Percentiles rank a stretch among this genome's conserved stretches.
phyloP scores from a whole-genome alignment of 1,140 invertebrate species.

The Ridgeia piscesae region DNA sequence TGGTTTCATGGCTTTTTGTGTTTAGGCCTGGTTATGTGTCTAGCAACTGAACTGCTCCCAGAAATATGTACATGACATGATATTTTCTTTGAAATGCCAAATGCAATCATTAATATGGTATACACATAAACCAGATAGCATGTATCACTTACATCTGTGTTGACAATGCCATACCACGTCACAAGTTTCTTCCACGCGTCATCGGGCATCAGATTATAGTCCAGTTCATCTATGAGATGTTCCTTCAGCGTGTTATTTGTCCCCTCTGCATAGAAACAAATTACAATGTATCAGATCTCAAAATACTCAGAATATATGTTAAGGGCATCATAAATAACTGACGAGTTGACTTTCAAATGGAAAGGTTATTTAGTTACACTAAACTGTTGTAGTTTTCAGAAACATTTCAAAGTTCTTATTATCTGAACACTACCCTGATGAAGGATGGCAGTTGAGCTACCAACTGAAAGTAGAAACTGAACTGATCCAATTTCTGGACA shows the following conservation, averaged over 20 bases:
- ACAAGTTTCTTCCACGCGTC: constrained; percentile 59
- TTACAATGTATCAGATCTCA: constrained; percentile 15
- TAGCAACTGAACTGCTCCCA: not conserved
- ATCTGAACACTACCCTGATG: no score
- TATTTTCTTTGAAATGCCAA: not conserved
- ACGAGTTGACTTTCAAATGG: not conserved
- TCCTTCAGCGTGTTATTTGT: constrained; percentile 51
- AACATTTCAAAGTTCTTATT: no score
- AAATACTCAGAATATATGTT: constrained; percentile 17
- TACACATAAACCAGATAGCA: not conserved
- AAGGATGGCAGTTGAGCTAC: no score
- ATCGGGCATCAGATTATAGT: constrained; percentile 59
- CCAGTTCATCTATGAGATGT: constrained; percentile 60
- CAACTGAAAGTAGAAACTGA: no score
- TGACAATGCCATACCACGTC: constrained; percentile 55
- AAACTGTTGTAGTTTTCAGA: no score
- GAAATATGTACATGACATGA: not conserved
- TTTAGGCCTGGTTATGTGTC: not conserved
- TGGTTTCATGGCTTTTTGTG: not conserved
- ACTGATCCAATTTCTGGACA: not conserved
- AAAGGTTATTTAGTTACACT: no score
- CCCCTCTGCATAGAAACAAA: constrained; percentile 39
- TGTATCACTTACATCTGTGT: constrained; percentile 45
- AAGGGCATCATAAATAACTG: not conserved
- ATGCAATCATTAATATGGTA: not conserved